These are phyloP conservation scores for Patiria pectinifera DNA, from an alignment of 53 echinoderm and acorn worm genomes.

Conservation along the genomic window DNA sequence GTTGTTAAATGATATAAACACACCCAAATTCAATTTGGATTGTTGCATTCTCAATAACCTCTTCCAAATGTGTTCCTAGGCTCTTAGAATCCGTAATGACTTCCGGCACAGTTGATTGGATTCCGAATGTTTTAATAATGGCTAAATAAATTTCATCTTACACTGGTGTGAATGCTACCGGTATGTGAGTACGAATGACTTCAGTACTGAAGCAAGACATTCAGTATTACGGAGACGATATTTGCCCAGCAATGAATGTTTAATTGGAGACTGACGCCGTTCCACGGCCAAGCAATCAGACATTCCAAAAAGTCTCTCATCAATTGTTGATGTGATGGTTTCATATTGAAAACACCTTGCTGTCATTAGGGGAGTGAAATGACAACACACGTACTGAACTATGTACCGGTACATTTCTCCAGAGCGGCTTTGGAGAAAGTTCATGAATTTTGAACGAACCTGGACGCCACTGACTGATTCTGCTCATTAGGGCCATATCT, in stretches of 20 bases:
- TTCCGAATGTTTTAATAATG: neutral
- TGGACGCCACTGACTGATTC: no score
- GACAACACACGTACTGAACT: neutral
- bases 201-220: neutral
- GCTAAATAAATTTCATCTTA: neutral
- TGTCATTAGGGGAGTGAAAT: neutral
- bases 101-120: neutral
- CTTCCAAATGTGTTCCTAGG: no score
- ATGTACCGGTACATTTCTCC: neutral
- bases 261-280: neutral
- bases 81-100: neutral
- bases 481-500: no score
- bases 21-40: no score
- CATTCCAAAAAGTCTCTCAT: neutral
- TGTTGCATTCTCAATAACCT: no score
- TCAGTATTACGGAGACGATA: neutral
- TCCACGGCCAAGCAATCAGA: neutral
- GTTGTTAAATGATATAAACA: no score
- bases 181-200: no score
- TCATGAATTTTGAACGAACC: no score
- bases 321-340: neutral
- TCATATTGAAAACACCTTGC: neutral
- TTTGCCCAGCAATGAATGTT: neutral
- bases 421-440: no score
- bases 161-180: neutral